Conservation (phyloP, 2,888 invertebrate genomes). For the Caprella mutica region DNA sequence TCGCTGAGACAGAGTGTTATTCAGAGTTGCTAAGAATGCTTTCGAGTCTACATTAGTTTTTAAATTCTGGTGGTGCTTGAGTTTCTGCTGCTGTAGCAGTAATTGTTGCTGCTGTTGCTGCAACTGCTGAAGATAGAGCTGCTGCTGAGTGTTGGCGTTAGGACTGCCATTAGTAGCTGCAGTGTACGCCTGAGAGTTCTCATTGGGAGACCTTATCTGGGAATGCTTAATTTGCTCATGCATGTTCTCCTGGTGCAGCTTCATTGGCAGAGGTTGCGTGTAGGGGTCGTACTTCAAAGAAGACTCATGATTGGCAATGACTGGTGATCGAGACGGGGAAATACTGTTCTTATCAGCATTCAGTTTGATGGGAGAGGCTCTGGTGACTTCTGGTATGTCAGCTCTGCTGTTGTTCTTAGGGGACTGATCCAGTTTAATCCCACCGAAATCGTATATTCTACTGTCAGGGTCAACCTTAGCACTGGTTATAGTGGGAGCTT, state of each 20-base stretch:
- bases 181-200: conserved; percentile 1
- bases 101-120: conserved; percentile 1
- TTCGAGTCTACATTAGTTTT: conserved; percentile 10
- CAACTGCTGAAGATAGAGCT: not conserved
- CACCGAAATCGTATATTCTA: too few species aligned
- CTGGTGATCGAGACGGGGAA: not conserved
- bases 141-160: conserved; percentile 2
- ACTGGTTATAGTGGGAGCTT: not conserved
- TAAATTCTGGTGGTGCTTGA: conserved; percentile 1
- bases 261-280: conserved; percentile 8
- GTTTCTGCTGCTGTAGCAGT: conserved; percentile 9
- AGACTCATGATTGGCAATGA: too few species aligned
- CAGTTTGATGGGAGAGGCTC: conserved; percentile 32
- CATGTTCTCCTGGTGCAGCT: conserved; percentile 3
- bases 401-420: not conserved
- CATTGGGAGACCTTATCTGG: not conserved
- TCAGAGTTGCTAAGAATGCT: conserved; percentile 23
- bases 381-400: conserved; percentile 24
- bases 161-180: not conserved
- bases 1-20: conserved; percentile 21
- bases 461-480: too few species aligned
- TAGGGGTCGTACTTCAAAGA: conserved; percentile 2
- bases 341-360: conserved; percentile 13
- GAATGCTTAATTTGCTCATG: not conserved
- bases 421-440: too few species aligned